These are phyloP conservation scores for Cercocebus atys DNA, from an alignment of 2,113 vertebrate species.

Conservation along the genomic window DNA sequence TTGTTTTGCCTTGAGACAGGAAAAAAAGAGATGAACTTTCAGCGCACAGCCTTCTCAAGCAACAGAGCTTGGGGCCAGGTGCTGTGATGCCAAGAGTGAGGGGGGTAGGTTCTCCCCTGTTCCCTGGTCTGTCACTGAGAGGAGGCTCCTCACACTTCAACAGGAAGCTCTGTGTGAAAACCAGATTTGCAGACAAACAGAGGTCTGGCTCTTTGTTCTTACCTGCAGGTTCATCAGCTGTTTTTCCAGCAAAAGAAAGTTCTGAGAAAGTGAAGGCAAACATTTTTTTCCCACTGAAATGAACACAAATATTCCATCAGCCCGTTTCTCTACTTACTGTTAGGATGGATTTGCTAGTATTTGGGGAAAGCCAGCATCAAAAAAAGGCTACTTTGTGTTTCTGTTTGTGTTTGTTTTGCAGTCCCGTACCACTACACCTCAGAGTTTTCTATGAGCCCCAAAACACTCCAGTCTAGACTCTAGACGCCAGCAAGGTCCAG, in stretches of 20 bases:
- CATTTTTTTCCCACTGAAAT: not conserved
- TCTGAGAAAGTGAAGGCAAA: conserved; percentile 7
- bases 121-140: fast-evolving
- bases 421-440: not conserved
- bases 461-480: not conserved
- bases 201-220: not conserved
- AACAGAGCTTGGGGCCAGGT: not conserved
- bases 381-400: not conserved
- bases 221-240: not conserved
- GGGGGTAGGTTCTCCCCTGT: not conserved
- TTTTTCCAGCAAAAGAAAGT: not conserved
- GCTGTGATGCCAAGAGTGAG: fast-evolving
- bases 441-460: not conserved
- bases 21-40: not conserved
- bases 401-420: not conserved
- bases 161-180: not conserved
- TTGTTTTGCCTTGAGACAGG: not conserved
- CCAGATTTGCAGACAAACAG: not conserved
- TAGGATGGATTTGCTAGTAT: not conserved
- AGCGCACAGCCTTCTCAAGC: not conserved
- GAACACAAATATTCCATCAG: not conserved
- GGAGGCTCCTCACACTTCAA: not conserved
- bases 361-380: not conserved
- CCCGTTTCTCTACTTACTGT: not conserved
- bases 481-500: not conserved